phyloP scores from a whole-genome alignment of 2,888 invertebrate species.

The Drosophila affinis region DNA sequence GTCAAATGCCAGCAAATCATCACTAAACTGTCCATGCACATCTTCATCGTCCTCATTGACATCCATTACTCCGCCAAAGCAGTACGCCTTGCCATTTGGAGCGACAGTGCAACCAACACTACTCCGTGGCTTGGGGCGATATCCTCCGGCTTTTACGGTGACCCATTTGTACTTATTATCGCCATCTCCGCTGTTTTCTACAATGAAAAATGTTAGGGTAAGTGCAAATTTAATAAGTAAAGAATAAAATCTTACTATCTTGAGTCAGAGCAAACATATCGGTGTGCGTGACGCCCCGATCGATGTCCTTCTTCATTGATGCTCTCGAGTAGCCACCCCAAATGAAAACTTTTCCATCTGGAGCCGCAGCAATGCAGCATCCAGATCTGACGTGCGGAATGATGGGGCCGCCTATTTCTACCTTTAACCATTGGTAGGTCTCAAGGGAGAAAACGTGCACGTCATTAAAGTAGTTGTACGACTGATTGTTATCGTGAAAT shows the following conservation, averaged over 20 bases:
- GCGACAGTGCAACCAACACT: constrained; percentile 88
- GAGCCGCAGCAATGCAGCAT: constrained; percentile 85
- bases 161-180: constrained; percentile 89
- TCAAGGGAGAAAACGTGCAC: constrained; percentile 92
- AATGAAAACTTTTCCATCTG: constrained; percentile 88
- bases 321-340: constrained; percentile 92
- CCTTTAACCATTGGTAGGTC: constrained; percentile 90
- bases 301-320: constrained; percentile 89
- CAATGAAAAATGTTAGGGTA: neutral
- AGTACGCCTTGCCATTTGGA: constrained; percentile 88
- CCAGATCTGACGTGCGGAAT: constrained; percentile 92
- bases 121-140: constrained; percentile 87
- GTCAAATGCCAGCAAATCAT: constrained; percentile 91
- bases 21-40: constrained; percentile 91
- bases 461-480: constrained; percentile 95
- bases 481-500: constrained; percentile 94
- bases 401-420: constrained; percentile 87
- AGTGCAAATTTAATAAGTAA: neutral
- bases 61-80: constrained; percentile 94
- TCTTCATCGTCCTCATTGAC: constrained; percentile 93
- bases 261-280: constrained; percentile 88
- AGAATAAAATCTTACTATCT: constrained; percentile 80
- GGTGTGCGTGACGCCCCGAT: constrained; percentile 88
- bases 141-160: constrained; percentile 87
- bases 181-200: constrained; percentile 86